Evolutionary conservation across 2,113 vertebrate species (phyloP).

Genomic region (Chloropsis cyanopogon): DNA sequence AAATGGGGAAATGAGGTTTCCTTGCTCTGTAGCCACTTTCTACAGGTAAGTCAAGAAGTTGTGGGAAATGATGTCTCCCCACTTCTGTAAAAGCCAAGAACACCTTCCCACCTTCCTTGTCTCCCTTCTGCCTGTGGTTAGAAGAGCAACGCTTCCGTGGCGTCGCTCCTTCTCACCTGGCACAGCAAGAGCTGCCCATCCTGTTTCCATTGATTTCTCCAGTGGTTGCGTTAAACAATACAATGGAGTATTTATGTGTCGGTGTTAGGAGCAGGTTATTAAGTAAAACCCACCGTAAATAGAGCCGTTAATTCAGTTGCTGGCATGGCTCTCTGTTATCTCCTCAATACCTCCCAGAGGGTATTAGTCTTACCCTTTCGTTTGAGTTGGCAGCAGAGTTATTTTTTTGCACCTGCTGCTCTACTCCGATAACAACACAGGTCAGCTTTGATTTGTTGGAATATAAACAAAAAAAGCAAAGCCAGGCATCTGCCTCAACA

Average conservation of each 20-base stretch:
- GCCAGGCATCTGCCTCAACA: slow-evolving; percentile 78
- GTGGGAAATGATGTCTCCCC: not conserved
- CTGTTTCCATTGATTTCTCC: slow-evolving; percentile 48
- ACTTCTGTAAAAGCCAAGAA: not conserved
- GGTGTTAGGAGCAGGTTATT: slow-evolving; percentile 66
- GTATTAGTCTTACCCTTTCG: slow-evolving; percentile 72
- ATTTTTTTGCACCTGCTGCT: slow-evolving; percentile 81
- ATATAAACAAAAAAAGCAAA: slow-evolving; percentile 80
- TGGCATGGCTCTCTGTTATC: slow-evolving; percentile 77
- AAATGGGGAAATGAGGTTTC: not conserved
- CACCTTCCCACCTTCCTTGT: not conserved
- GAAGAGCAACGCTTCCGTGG: not conserved
- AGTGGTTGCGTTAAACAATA: slow-evolving; percentile 53
- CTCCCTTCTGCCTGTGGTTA: not conserved
- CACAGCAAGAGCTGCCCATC: slow-evolving; percentile 21
- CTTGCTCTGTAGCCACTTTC: not conserved
- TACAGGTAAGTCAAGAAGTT: not conserved
- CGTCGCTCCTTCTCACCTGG: not conserved
- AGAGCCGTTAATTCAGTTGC: slow-evolving; percentile 75
- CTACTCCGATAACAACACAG: slow-evolving; percentile 73
- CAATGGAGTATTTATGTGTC: slow-evolving; percentile 74
- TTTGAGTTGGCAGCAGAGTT: slow-evolving; percentile 78
- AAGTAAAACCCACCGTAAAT: slow-evolving; percentile 74
- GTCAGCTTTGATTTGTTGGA: slow-evolving; percentile 79
- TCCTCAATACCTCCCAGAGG: slow-evolving; percentile 74